Evolutionary conservation across 2,797 vertebrate genomes (phyloP), one percentile per base, ranked within the genome.

Genomic region (Tokudaia tokunoshimensis): DNA sequence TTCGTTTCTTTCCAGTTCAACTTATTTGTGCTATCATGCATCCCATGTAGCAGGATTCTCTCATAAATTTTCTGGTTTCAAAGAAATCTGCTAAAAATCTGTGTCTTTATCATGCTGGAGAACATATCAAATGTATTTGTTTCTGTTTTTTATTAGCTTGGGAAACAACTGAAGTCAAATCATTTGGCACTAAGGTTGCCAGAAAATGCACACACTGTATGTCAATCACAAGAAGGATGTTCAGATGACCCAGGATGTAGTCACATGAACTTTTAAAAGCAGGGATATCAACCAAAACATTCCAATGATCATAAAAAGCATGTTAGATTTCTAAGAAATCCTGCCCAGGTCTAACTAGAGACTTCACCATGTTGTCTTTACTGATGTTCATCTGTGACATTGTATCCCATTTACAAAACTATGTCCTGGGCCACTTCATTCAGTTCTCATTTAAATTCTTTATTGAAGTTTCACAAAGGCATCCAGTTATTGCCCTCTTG

Each of bases 51-150:
- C 24, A 76, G 11, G 55, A 78, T 91, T 74, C 63, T 93, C 37
- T 95, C n/a, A 10, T 81, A 41, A 52, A 15, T 79, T 92, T 96
- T 92, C n/a, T 85, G 78, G 65, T 87, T 78, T 79, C 37, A 93
- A 85, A 63, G 47, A 95, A 78, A 94, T 94, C 81, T 44, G 41
- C 85, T 95, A 37, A 67, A 65, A 74, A 44, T 85, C 29, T 81
- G 85, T 93, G 24, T 93, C 57, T n/a, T 85, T 55, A 47, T 78
- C 15, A 2, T 20, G 26, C 34, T 34, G 44, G 85, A 75, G 74
- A 85, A 76, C 50, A 26, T 17, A 41, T 26, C n/a, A 65, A 24
- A 26, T 13, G 6, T n/a, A 41, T 67, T 78, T 47, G 72, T n/a
- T 17, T 86, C 44, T 89, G 15, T 89, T 87, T 94, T 65, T 65